Evolutionary conservation across 1,140 invertebrate genomes (phyloP).

Genomic region (Palaemon carinicauda): DNA sequence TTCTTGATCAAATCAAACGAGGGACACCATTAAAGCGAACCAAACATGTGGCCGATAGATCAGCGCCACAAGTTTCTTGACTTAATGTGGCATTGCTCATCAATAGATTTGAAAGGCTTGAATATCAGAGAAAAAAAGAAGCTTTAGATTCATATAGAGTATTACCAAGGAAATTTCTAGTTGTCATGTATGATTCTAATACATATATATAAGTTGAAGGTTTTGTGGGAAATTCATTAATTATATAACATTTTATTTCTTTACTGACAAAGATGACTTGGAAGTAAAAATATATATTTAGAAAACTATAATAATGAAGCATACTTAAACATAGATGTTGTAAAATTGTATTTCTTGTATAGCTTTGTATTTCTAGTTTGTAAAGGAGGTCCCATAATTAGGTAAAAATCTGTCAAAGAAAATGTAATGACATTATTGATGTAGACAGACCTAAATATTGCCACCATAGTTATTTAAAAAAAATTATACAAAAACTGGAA

Average conservation of each 20-base stretch:
- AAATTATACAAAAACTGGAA: too few species aligned
- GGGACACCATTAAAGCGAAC: conserved; percentile 80
- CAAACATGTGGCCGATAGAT: conserved; percentile 73
- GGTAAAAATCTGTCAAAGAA: too few species aligned
- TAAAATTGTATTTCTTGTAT: too few species aligned
- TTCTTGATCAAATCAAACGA: conserved; percentile 91
- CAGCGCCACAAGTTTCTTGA: conserved; percentile 76
- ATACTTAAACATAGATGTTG: too few species aligned
- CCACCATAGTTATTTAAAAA: too few species aligned
- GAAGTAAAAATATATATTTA: too few species aligned
- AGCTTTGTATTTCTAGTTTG: too few species aligned
- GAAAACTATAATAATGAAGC: too few species aligned
- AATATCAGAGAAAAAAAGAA: conserved; percentile 40
- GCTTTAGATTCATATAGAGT: conserved; percentile 25
- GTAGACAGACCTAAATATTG: too few species aligned
- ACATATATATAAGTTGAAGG: conserved; percentile 21
- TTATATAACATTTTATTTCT: not conserved
- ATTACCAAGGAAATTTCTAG: not conserved
- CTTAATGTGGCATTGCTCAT: conserved; percentile 60
- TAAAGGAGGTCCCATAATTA: too few species aligned
- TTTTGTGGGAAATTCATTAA: not conserved
- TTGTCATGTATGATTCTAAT: conserved; percentile 16
- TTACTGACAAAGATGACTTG: too few species aligned
- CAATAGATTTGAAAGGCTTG: conserved; percentile 58
- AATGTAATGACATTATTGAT: too few species aligned